These are phyloP conservation scores for Miniopterus natalensis DNA, from an alignment of 2,113 vertebrate genomes.

Conservation along the genomic window DNA sequence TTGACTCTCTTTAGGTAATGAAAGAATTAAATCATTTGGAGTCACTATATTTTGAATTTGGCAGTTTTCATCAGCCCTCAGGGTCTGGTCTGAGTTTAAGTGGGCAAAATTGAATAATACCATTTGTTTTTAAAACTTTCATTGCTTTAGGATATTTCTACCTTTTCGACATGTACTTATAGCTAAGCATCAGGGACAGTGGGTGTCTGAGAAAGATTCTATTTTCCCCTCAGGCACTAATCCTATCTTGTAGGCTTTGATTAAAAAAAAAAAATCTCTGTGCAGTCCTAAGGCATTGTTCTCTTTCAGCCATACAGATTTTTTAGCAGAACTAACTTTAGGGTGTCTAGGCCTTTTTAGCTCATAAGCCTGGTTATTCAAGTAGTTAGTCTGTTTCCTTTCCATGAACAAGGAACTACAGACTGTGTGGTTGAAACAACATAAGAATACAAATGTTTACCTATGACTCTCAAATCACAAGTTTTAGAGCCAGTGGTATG, in stretches of 20 bases:
- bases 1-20: conserved; percentile 19
- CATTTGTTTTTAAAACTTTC: conserved; percentile 7
- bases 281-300: conserved; percentile 7
- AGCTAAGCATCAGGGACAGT: background rate
- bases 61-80: conserved; percentile 23
- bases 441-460: background rate
- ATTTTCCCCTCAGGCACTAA: background rate
- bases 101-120: background rate
- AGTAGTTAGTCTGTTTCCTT: background rate
- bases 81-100: conserved; percentile 48
- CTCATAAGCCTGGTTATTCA: background rate
- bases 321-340: background rate
- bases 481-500: background rate
- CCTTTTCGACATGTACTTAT: background rate
- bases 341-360: background rate
- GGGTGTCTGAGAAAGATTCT: conserved; percentile 30
- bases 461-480: background rate
- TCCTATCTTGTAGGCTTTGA: conserved; percentile 1
- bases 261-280: background rate
- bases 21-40: conserved; percentile 48
- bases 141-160: conserved; percentile 28
- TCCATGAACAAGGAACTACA: background rate
- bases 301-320: background rate
- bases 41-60: conserved; percentile 59
- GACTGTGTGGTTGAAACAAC: background rate